Evolutionary conservation across 1,140 invertebrate species (phyloP).

Genomic region (Habropoda laboriosa): DNA sequence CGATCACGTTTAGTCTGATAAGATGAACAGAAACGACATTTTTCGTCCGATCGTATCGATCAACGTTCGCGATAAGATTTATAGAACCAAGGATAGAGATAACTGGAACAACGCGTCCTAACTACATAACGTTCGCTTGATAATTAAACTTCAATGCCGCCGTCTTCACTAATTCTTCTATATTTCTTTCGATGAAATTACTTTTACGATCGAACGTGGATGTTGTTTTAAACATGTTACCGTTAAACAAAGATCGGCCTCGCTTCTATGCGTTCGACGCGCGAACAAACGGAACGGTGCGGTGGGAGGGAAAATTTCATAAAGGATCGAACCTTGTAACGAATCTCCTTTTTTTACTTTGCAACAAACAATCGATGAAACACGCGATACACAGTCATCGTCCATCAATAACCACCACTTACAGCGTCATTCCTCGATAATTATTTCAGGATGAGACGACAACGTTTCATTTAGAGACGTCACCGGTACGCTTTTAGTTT

Average conservation of each 20-base stretch:
- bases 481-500: no score
- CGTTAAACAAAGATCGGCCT: no score
- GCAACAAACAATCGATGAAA: neutral
- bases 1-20: neutral
- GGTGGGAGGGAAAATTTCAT: neutral
- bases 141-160: slow-evolving; percentile 35
- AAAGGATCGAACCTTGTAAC: slow-evolving; percentile 65
- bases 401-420: slow-evolving; percentile 27
- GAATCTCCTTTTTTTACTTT: slow-evolving; percentile 58
- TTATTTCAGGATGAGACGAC: neutral
- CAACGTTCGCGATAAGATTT: slow-evolving; percentile 16
- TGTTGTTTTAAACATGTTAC: no score
- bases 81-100: slow-evolving; percentile 5
- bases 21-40: neutral
- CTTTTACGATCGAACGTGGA: no score
- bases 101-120: slow-evolving; percentile 11
- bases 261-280: neutral
- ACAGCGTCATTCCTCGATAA: neutral
- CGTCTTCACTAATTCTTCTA: no score
- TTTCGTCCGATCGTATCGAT: neutral
- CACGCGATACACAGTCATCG: neutral
- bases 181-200: no score
- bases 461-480: slow-evolving; percentile 5
- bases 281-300: neutral
- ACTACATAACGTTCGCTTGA: slow-evolving; percentile 11